These are phyloP conservation scores for Limnothrissa miodon DNA, from an alignment of 2,113 vertebrate species.

Conservation along the genomic window DNA sequence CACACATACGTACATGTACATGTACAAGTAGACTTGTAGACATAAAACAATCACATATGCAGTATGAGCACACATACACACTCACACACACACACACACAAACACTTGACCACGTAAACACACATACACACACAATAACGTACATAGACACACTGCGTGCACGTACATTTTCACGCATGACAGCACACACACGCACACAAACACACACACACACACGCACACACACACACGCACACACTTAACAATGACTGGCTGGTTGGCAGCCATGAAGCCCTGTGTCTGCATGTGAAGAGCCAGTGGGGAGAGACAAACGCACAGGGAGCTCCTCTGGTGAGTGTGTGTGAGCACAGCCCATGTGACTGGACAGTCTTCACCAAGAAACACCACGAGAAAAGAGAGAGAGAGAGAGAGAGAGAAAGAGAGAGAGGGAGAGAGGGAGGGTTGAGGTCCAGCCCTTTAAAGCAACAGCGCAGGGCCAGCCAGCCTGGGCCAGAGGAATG, in stretches of 20 bases:
- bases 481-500: conserved; percentile 38
- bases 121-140: neutral
- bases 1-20: neutral
- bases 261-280: conserved; percentile 59
- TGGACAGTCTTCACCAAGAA: conserved; percentile 50
- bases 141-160: neutral
- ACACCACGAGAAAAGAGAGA: conserved; percentile 42
- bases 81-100: neutral
- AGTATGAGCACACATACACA: neutral
- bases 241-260: conserved; percentile 26
- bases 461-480: conserved; percentile 50
- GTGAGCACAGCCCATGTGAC: conserved; percentile 65
- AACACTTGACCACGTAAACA: neutral
- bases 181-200: conserved; percentile 1
- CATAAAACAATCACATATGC: neutral
- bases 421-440: conserved; percentile 35
- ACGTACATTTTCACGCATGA: neutral
- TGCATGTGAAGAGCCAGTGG: conserved; percentile 63
- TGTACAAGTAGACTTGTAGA: neutral
- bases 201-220: conserved; percentile 37
- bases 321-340: conserved; percentile 54
- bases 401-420: conserved; percentile 40
- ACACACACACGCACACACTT: conserved; percentile 20
- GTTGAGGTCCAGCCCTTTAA: conserved; percentile 57
- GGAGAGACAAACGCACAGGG: conserved; percentile 46